These are phyloP conservation scores for Patagioenas fasciata DNA, from an alignment of 2,113 vertebrate genomes.

Conservation along the genomic window DNA sequence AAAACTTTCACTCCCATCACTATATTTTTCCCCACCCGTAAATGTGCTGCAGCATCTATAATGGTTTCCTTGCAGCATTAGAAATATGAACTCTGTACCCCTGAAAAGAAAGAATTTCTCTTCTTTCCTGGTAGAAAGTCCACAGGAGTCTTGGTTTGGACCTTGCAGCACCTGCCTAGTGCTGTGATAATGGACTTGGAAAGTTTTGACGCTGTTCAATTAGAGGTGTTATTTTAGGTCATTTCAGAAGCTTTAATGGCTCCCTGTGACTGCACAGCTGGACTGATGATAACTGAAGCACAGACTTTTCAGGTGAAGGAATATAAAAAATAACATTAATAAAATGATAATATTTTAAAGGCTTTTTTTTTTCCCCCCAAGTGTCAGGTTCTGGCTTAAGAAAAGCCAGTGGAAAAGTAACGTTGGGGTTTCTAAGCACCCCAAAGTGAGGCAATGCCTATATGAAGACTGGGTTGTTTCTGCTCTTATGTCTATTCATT, in stretches of 20 bases:
- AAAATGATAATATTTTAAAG: background rate
- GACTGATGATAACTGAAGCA: background rate
- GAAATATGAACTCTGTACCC: background rate
- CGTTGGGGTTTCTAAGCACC: background rate
- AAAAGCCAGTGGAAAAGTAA: background rate
- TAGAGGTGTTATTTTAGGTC: background rate
- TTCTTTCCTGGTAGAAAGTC: background rate
- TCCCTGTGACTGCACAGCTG: conserved; percentile 5
- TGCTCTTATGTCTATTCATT: background rate
- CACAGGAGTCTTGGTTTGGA: background rate
- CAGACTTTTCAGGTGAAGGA: background rate
- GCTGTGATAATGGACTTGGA: conserved; percentile 25
- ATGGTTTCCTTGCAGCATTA: background rate
- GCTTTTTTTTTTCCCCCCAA: background rate
- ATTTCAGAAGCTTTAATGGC: conserved; percentile 17
- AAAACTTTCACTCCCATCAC: background rate
- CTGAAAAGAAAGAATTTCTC: background rate
- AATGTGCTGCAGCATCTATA: background rate
- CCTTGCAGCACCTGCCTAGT: background rate
- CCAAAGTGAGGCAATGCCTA: background rate
- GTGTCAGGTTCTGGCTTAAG: background rate
- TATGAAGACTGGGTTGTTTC: background rate
- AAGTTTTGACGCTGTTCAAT: background rate
- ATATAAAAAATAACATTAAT: background rate
- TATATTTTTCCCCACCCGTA: background rate